Conservation (phyloP, 2,888 invertebrate species). For the Disparrhopalites patrizii region DNA sequence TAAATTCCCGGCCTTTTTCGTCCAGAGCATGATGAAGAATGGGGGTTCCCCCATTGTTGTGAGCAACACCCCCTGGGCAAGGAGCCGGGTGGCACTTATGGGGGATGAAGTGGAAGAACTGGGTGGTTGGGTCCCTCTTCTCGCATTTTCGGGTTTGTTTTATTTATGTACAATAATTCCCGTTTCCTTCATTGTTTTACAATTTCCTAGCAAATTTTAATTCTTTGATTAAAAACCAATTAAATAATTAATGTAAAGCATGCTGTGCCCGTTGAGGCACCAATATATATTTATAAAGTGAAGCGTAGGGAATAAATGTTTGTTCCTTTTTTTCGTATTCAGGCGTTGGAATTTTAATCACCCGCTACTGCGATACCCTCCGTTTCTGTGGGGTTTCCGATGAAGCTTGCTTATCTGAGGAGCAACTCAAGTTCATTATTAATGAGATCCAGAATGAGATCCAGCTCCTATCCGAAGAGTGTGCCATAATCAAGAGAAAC, state of each 20-base stretch:
- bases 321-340: too few relatives aligned
- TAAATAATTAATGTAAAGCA: too few relatives aligned
- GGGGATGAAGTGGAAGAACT: constrained; percentile 34
- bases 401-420: constrained; percentile 38
- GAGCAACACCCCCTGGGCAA: constrained; percentile 42
- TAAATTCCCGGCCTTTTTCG: constrained; percentile 35
- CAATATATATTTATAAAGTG: too few relatives aligned
- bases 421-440: constrained; percentile 37
- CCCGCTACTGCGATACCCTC: constrained; percentile 36
- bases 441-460: constrained; percentile 34
- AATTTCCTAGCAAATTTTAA: background rate
- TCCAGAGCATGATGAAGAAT: constrained; percentile 36
- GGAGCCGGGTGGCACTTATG: constrained; percentile 31
- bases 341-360: constrained; percentile 42
- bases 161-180: background rate
- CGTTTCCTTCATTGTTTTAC: background rate
- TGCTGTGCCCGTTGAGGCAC: too few relatives aligned
- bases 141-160: constrained; percentile 37
- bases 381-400: constrained; percentile 41
- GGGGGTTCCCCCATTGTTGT: constrained; percentile 38
- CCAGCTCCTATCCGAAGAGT: constrained; percentile 32
- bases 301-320: too few relatives aligned
- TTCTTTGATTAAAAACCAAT: background rate
- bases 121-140: constrained; percentile 38
- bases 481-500: background rate